Evolutionary conservation across 2,888 invertebrate species (phyloP).

Genomic region (Tanytarsus gracilentus): DNA sequence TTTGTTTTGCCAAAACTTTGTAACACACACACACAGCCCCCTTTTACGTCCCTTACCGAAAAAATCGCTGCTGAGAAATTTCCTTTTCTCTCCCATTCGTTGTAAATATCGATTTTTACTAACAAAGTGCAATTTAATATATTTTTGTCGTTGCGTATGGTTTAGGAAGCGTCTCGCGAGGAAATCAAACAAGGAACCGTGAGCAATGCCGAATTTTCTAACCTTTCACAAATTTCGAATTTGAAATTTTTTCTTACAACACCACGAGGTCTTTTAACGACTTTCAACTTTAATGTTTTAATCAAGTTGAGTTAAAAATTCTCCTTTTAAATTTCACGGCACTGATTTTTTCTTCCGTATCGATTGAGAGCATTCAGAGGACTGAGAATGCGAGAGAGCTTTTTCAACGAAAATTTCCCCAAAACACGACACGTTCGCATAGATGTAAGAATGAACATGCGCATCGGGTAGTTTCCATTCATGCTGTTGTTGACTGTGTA

Average conservation of each 20-base stretch:
- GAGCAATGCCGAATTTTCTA: too few relatives aligned
- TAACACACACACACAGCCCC: background rate
- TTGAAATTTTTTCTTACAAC: too few relatives aligned
- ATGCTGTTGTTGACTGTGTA: background rate
- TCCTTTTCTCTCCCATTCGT: background rate
- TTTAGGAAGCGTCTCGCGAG: too few relatives aligned
- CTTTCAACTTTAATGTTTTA: too few relatives aligned
- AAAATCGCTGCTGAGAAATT: background rate
- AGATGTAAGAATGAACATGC: background rate
- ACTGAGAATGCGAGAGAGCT: background rate
- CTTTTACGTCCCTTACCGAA: background rate
- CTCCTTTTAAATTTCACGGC: too few relatives aligned
- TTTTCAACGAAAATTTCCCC: background rate
- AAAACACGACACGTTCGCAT: too few relatives aligned
- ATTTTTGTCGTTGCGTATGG: too few relatives aligned
- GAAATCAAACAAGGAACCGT: too few relatives aligned
- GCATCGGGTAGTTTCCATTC: background rate
- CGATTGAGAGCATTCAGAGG: background rate
- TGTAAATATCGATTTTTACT: slow-evolving; percentile 14
- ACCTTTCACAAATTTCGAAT: too few relatives aligned
- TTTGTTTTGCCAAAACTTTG: too few relatives aligned
- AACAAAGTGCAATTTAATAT: slow-evolving; percentile 1
- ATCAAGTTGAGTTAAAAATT: too few relatives aligned
- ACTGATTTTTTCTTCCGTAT: background rate
- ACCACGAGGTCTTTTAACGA: too few relatives aligned